Evolutionary conservation across 2,113 vertebrate genomes (phyloP), one percentile per base, ranked within the genome.

Genomic region (Heterotis niloticus): DNA sequence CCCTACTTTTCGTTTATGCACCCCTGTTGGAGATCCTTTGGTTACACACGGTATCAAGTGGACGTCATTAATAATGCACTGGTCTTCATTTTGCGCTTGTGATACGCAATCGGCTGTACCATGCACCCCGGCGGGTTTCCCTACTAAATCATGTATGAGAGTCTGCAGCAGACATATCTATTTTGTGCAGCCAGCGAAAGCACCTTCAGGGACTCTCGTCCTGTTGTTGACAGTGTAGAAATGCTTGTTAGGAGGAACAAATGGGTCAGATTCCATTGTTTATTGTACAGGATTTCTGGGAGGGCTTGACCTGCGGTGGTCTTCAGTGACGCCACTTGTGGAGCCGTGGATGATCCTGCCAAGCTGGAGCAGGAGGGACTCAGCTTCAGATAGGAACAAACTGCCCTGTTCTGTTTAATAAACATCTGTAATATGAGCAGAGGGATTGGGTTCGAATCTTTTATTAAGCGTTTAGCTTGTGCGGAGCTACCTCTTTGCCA

Each of bases 141-240:
- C 24, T 57, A 51, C n/a, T 74, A 23, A 66, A 65, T 75, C 66
- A 66, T 80, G 26, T 65, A 74, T 65, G 23, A 23, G 44, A 23
- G 24, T 26, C 56, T 51, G 17, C 7, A 80, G 34, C 62, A 67
- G 23, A 52, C 59, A 16, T 51, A 59, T 67, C 62, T 72, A 13
- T 75, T 56, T 44, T 59, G 71, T 56, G 52, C 51, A 20, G 24
- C 62, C 59, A 24, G 59, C 11, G 16, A 75, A 54, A 60, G 56
- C 18, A 59, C 51, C 67, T 79, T 29, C 70, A n/a, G 78, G 60
- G 78, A 62, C 59, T 71, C 14, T 28, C 65, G 69, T 24, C 51
- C 64, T 5, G 24, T 78, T 78, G 77, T 78, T 78, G 28, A 54
- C 54, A 52, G 70, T 51, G 77, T 67, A 62, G 14, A 73, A 79